A percentile compares a stretch with the other conserved stretches of the same genome.
These are phyloP conservation scores for Latheticus oryzae DNA, from an alignment of 2,888 invertebrate species.

Conservation along the genomic window DNA sequence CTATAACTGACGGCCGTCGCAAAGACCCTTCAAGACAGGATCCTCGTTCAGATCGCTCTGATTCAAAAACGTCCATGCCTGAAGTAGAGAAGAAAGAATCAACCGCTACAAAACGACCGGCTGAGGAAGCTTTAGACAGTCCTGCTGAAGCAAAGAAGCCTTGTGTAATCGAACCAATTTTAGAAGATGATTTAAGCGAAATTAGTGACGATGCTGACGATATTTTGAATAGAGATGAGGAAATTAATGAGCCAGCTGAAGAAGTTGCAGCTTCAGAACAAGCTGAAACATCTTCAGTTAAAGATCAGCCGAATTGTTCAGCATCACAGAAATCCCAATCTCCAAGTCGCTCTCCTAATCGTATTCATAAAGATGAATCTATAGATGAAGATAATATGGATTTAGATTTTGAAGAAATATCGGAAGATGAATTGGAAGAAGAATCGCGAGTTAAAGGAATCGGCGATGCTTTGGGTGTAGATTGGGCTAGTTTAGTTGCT, in stretches of 20 bases:
- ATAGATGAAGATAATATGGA: constrained; percentile 80
- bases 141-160: constrained; percentile 66
- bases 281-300: constrained; percentile 52
- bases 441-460: constrained; percentile 79
- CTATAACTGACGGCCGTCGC: constrained; percentile 47
- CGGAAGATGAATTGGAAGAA: constrained; percentile 89
- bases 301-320: constrained; percentile 53
- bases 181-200: constrained; percentile 83
- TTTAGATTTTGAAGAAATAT: constrained; percentile 90
- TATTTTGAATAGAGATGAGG: constrained; percentile 77
- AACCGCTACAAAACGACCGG: constrained; percentile 58
- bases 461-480: constrained; percentile 94
- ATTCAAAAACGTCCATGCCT: constrained; percentile 37
- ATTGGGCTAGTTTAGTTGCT: constrained; percentile 91
- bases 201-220: constrained; percentile 92
- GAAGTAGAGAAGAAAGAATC: constrained; percentile 60
- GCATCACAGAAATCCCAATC: constrained; percentile 57
- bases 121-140: constrained; percentile 63
- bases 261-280: constrained; percentile 52
- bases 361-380: constrained; percentile 64
- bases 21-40: constrained; percentile 45
- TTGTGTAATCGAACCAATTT: constrained; percentile 63
- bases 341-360: constrained; percentile 50
- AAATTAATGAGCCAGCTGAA: constrained; percentile 50
- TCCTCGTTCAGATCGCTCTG: constrained; percentile 30